Evolutionary conservation across 2,113 vertebrate genomes (phyloP).

Genomic region (Hippocampus zosterae): DNA sequence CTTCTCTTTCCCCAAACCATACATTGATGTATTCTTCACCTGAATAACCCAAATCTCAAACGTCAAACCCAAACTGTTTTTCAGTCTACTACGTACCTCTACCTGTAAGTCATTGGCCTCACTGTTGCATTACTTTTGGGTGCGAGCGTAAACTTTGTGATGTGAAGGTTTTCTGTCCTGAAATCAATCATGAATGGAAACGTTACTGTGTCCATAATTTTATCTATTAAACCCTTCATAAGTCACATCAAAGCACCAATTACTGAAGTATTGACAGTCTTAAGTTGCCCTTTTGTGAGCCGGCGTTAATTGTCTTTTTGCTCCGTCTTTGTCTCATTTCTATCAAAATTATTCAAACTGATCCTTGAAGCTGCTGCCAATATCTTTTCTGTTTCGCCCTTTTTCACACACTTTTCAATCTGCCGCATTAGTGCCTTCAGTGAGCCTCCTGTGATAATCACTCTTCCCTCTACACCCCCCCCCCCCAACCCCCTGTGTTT

Average conservation of each 20-base stretch:
- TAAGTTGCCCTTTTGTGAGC: conserved; percentile 44
- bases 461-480: conserved; percentile 6
- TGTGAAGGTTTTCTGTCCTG: conserved; percentile 56
- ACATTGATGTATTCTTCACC: too few relatives aligned
- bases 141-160: conserved; percentile 6
- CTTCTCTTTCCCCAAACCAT: too few relatives aligned
- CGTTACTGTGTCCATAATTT: conserved; percentile 45
- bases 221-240: conserved; percentile 55
- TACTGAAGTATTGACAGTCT: conserved; percentile 56
- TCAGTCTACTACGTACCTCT: too few relatives aligned
- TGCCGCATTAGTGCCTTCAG: conserved; percentile 51
- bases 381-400: conserved; percentile 37
- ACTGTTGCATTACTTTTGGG: too few relatives aligned
- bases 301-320: conserved; percentile 22
- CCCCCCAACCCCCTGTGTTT: conserved; percentile 13
- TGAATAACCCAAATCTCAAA: too few relatives aligned
- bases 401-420: conserved; percentile 63
- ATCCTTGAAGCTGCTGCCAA: conserved; percentile 27
- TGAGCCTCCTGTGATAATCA: conserved; percentile 30
- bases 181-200: conserved; percentile 63
- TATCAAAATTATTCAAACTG: background rate
- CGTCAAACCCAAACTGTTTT: too few relatives aligned
- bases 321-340: conserved; percentile 25
- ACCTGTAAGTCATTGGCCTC: too few relatives aligned
- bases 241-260: conserved; percentile 31